Evolutionary conservation across 53 echinoderm and acorn worm species (phyloP), one percentile per base, ranked within the genome.

Genomic region (Hippasteria phrygiana): DNA sequence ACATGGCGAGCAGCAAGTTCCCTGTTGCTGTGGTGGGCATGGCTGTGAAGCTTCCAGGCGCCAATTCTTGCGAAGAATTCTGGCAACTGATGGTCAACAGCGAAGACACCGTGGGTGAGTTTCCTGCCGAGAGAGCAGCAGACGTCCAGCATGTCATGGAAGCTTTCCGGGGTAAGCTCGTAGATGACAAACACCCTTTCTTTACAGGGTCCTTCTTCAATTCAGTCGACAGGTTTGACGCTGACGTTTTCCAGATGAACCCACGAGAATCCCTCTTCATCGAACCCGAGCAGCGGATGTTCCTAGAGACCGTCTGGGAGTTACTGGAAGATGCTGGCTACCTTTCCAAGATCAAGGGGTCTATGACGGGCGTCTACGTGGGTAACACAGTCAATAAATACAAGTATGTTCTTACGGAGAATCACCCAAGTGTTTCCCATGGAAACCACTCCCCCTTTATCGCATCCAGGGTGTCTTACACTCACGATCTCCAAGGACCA

Each of bases 391-490:
- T 78, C 28, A 78, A 78, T 17, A 78, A 78, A 36, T 78, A 78
- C 78, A 78, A 78, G 18, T 78, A 78, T 29, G 34, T 78, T 53
- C 78, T 78, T 27, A 78, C 78, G 9, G 78, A 78, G 33, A 78
- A 78, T 53, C 78, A 78, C 31, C 78, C 78, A 26, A 78, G 78
- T 31, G 54, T 78, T 28, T 78, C 78, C 4, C 78, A 78, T 78
- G 78, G 78, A 18, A 78, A 78, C 34, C 78, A 78, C 55, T 78
- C 78, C 11, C 78, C 78, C 17, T 78, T 78, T 29, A 78, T 78
- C 8, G 26, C 78, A 18, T 78, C 78, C 4, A 48, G 78, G 6
- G 54, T 78, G 32, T 78, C 78, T 28, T 78, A 78, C 55, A 78
- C 54, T 16, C 78, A 78, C 41, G 54, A 78, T 32, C 78, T 78